Evolutionary conservation across 2,113 vertebrate genomes (phyloP).

Genomic region (Psephotus haematonotus): DNA sequence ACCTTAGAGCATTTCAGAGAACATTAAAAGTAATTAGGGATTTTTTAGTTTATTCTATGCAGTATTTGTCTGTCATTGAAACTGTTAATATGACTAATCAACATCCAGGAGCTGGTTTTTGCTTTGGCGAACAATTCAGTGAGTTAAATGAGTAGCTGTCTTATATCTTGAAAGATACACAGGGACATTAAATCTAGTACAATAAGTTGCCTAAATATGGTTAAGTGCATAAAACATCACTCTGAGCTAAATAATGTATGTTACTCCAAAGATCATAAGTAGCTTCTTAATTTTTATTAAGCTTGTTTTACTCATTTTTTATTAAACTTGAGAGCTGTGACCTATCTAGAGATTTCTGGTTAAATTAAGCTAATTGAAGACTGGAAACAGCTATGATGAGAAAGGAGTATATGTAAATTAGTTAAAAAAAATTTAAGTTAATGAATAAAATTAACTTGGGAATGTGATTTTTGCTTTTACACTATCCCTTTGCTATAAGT

Average conservation of each 20-base stretch:
- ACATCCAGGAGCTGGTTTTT: background rate
- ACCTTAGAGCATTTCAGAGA: background rate
- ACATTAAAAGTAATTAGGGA: background rate
- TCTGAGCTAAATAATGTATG: conserved; percentile 70
- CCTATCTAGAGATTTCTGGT: conserved; percentile 69
- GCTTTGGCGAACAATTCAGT: background rate
- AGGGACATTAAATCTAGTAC: background rate
- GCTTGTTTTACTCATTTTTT: conserved; percentile 64
- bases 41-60: background rate
- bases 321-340: conserved; percentile 74
- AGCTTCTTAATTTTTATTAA: conserved; percentile 72
- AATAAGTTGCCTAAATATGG: conserved; percentile 50
- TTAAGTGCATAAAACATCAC: conserved; percentile 27
- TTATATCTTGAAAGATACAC: background rate
- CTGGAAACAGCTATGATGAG: conserved; percentile 48
- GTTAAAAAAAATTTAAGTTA: conserved; percentile 61
- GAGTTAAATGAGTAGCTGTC: background rate
- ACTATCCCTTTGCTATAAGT: background rate
- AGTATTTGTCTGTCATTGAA: background rate
- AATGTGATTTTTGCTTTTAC: background rate
- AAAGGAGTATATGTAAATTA: conserved; percentile 45
- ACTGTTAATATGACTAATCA: background rate
- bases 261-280: conserved; percentile 59
- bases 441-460: conserved; percentile 45
- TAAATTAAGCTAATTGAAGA: conserved; percentile 74